Evolutionary conservation across 2,797 vertebrate species (phyloP).

Genomic region (Cuculus canorus): DNA sequence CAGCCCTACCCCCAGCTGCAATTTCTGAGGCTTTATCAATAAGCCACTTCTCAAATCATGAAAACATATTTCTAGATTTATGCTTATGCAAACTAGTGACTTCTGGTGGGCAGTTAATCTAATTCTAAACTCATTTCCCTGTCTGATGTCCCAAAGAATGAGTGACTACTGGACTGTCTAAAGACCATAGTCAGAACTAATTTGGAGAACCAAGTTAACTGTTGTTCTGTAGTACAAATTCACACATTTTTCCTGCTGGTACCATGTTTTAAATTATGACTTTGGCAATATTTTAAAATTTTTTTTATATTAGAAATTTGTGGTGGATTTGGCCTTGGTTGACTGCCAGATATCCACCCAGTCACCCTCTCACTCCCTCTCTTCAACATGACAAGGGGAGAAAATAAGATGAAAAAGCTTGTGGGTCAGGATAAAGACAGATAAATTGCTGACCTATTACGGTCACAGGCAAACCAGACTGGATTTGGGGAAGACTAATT

Average conservation of each 20-base stretch:
- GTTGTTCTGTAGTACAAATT: neutral
- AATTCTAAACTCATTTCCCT: neutral
- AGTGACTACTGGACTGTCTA: neutral
- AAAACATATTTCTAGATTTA: neutral
- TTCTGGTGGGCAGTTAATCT: neutral
- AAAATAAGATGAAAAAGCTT: neutral
- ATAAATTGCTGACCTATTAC: neutral
- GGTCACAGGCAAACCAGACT: neutral
- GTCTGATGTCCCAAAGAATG: neutral
- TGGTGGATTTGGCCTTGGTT: neutral
- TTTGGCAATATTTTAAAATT: neutral
- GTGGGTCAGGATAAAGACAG: rapidly evolving
- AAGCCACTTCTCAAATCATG: neutral
- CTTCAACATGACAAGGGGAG: neutral
- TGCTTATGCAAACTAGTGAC: neutral
- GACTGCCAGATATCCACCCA: neutral
- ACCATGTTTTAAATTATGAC: neutral
- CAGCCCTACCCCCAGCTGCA: neutral
- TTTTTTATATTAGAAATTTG: neutral
- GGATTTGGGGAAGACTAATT: neutral
- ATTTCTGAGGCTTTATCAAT: neutral
- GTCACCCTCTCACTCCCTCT: neutral
- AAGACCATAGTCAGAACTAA: neutral
- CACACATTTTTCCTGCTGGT: neutral
- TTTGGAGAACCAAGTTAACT: neutral